phyloP scores from a whole-genome alignment of 2,888 invertebrate genomes.

The Leptarthrus brevirostris region DNA sequence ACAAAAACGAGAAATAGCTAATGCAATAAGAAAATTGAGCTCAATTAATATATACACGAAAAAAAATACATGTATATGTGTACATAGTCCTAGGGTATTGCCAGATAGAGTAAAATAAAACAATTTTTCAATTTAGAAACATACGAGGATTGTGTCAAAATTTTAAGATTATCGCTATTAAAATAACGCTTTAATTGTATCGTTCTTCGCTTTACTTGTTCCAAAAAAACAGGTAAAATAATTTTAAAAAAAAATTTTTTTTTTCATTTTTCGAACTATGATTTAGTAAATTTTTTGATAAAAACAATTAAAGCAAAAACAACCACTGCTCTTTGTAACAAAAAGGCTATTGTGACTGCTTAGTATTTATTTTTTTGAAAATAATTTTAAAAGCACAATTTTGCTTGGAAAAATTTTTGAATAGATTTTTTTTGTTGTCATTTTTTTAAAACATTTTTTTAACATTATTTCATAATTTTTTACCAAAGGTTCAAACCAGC shows the following conservation, averaged over 20 bases:
- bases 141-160: slow-evolving; percentile 17
- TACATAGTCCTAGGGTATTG: slow-evolving; percentile 11
- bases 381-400: background rate
- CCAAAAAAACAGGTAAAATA: slow-evolving; percentile 13
- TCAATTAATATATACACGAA: slow-evolving; percentile 31
- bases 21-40: slow-evolving; percentile 8
- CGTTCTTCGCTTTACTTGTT: slow-evolving; percentile 40
- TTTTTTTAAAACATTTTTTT: slow-evolving; percentile 21
- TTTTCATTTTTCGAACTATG: background rate
- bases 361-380: background rate
- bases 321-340: background rate
- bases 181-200: slow-evolving; percentile 33
- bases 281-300: too few species aligned
- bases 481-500: slow-evolving; percentile 25
- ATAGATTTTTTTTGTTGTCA: background rate
- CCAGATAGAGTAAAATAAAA: slow-evolving; percentile 8
- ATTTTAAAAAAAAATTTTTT: background rate
- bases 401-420: background rate
- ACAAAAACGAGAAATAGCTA: background rate
- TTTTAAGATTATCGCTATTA: slow-evolving; percentile 4
- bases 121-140: background rate
- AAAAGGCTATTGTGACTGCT: background rate
- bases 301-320: too few species aligned
- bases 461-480: background rate
- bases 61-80: slow-evolving; percentile 7